Percentiles rank a stretch among this genome's conserved stretches.
These are phyloP conservation scores for Malachius bipustulatus DNA, from an alignment of 2,888 invertebrate genomes.

Conservation along the genomic window DNA sequence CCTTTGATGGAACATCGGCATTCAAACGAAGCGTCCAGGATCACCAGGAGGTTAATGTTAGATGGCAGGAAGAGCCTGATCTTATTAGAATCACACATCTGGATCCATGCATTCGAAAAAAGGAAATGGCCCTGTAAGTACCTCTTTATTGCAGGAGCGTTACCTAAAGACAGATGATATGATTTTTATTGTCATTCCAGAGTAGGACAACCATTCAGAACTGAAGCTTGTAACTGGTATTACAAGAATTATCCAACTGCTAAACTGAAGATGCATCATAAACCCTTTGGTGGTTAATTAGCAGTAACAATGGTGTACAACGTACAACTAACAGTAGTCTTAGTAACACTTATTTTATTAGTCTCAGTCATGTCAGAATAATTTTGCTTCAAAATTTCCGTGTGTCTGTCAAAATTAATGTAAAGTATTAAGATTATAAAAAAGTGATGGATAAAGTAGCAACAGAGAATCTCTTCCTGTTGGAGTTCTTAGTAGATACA, in stretches of 20 bases:
- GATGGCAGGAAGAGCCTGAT: constrained; percentile 44
- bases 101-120: constrained; percentile 30
- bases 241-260: constrained; percentile 43
- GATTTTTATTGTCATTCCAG: constrained; percentile 31
- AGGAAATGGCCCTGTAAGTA: constrained; percentile 30
- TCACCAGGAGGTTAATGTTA: constrained; percentile 16
- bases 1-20: too few species aligned
- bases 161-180: not conserved
- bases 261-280: constrained; percentile 25
- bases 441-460: constrained; percentile 35
- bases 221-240: constrained; percentile 48
- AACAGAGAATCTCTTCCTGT: constrained; percentile 47
- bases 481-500: constrained; percentile 52
- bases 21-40: too few species aligned
- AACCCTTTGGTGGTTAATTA: too few species aligned
- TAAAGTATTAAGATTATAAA: too few species aligned
- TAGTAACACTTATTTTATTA: too few species aligned
- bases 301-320: too few species aligned
- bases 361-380: not conserved
- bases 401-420: constrained; percentile 15
- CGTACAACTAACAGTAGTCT: too few species aligned
- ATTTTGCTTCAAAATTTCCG: constrained; percentile 19
- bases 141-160: not conserved
- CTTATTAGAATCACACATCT: constrained; percentile 30
- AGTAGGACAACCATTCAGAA: constrained; percentile 41